These are phyloP conservation scores for Geococcyx californianus DNA, from an alignment of 2,113 vertebrate genomes.

Conservation along the genomic window DNA sequence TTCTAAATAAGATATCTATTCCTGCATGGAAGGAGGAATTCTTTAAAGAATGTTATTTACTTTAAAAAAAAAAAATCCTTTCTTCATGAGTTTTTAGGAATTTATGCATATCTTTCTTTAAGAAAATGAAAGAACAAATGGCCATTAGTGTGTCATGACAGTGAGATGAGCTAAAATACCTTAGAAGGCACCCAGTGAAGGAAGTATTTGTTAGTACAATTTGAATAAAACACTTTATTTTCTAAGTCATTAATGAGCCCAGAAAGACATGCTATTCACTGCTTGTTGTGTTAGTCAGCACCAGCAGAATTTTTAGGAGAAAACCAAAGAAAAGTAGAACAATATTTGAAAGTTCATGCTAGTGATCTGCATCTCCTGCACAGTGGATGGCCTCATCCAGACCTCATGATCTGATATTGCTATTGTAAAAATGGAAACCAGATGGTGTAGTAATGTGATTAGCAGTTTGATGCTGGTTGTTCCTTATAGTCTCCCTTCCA, in stretches of 20 bases:
- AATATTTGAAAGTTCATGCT: background rate
- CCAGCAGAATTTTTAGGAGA: background rate
- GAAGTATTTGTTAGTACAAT: background rate
- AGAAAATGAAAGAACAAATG: background rate
- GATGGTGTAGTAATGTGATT: constrained; percentile 58
- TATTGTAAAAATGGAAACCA: constrained; percentile 59
- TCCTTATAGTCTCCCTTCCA: constrained; percentile 28
- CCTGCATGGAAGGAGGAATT: background rate
- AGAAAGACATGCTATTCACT: background rate
- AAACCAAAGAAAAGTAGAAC: background rate
- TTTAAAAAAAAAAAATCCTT: constrained; percentile 15
- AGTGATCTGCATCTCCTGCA: background rate
- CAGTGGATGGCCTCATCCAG: constrained; percentile 19
- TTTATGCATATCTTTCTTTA: background rate
- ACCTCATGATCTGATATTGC: background rate
- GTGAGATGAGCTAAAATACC: background rate
- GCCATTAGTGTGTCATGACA: background rate
- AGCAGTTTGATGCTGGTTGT: constrained; percentile 65
- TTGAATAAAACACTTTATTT: constrained; percentile 27
- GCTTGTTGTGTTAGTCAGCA: background rate
- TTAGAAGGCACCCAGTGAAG: background rate
- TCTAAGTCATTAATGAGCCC: background rate
- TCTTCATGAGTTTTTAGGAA: background rate
- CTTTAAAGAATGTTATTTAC: background rate
- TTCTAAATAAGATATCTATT: background rate